Base-by-base conservation (phyloP, 2,888 invertebrate genomes). In the Caradrina kadenii region DNA sequence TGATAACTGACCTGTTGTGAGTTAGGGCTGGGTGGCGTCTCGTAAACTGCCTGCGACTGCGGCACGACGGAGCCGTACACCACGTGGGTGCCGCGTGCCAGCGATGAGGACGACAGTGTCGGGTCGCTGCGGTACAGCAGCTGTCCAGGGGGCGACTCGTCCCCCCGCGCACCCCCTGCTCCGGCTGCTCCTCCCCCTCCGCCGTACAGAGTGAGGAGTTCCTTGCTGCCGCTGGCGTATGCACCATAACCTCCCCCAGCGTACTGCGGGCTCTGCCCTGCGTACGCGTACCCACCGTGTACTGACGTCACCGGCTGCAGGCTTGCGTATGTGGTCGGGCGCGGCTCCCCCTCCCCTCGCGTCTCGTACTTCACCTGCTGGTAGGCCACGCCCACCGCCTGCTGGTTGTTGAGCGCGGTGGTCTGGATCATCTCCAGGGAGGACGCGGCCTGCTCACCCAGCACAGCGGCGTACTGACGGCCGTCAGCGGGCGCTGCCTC, bases 61-160 rank as follows among this genome's bases (percentile, higher is more conserved):
- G 93, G 93, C 84, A 92, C 93, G 79, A 94, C 93, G 56, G 93
- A 91, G 79, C 93, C 93, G 90, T 94, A 96, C 4, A 96, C 93
- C n/a, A 96, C 93, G 85, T 94, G 95, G 50, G 96, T 94, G 50
- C 94, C 95, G 63, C 96, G 96, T 76, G 90, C 87, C 79, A 97
- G 92, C n/a, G 96, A 96, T 0, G 97, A 96, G 0, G 97, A 97
- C 0, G 97, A 96, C 61, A 97, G 92, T 58, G 97, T 97, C n/a
- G 97, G 97, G 89, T 97, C 97, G 72, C 96, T 96, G 79, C 97
- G 96, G 89, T 97, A 97, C 86, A 97, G 93, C 69, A 97, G 94
- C 82, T 96, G 96, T 2, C 94, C 94, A 0, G 97, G 96, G 7
- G 96, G 96, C 21, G 96, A 96, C 70, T 96, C 94, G 75, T 96